Evolutionary conservation across 2,113 vertebrate species (phyloP).

Genomic region (Hoplias malabaricus): DNA sequence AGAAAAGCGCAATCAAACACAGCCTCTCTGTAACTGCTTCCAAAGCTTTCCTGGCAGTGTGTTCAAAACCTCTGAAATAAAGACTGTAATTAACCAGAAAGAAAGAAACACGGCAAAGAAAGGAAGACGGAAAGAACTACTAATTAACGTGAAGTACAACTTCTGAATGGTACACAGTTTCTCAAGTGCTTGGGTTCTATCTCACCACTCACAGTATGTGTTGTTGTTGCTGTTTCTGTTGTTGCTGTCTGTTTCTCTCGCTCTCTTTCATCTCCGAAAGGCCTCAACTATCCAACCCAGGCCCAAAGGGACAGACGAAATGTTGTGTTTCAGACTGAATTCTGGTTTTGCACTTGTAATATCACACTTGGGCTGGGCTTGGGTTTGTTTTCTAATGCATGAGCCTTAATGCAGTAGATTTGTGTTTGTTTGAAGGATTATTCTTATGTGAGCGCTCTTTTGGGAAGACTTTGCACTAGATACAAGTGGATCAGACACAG

Average conservation of each 20-base stretch:
- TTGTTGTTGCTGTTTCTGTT: neutral
- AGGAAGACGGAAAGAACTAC: slow-evolving; percentile 58
- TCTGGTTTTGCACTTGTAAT: too few species aligned
- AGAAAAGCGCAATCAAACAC: slow-evolving; percentile 64
- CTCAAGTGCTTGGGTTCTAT: slow-evolving; percentile 53
- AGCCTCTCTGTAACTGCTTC: slow-evolving; percentile 52
- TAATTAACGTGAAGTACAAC: slow-evolving; percentile 59
- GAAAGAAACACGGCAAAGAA: neutral
- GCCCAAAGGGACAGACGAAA: too few species aligned
- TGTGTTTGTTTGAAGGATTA: too few species aligned
- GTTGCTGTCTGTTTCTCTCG: neutral
- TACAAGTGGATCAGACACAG: too few species aligned
- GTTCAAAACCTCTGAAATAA: slow-evolving; percentile 69
- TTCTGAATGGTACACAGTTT: slow-evolving; percentile 68
- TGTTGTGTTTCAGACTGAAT: too few species aligned
- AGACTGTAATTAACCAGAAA: slow-evolving; percentile 68
- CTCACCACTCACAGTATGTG: slow-evolving; percentile 11
- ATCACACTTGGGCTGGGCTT: too few species aligned
- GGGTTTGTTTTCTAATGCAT: too few species aligned
- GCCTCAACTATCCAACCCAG: too few species aligned
- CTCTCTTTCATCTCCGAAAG: slow-evolving; percentile 29
- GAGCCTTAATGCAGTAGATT: too few species aligned
- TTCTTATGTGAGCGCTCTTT: too few species aligned
- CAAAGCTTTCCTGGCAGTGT: slow-evolving; percentile 68
- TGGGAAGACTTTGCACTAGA: too few species aligned